Base-by-base conservation (phyloP, 2,113 vertebrate species). In the Zingel zingel region DNA sequence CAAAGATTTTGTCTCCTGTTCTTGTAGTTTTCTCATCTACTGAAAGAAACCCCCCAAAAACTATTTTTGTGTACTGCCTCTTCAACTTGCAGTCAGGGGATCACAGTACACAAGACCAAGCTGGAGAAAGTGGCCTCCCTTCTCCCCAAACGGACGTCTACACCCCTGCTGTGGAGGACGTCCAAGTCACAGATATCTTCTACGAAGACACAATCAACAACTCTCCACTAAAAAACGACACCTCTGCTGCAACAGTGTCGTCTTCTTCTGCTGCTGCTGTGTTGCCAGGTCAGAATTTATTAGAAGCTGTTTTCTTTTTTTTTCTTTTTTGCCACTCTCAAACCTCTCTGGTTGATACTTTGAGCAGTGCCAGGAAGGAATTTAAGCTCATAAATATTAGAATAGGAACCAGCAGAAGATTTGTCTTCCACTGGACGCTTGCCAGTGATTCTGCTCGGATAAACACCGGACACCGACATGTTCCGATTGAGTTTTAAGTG, bases 181-280 rank as follows among this genome's bases (percentile, higher is more conserved):
- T 88, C 39, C 69, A 90, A 19, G 88, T 94, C 79, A 93, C 95
- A 13, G 93, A 95, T 6, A 16, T 93, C 82, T 94, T 94, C 90
- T 93, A 92, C 69, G 91, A 95, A 82, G 93, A 94, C 82, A 36
- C 81, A 1, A 58, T 90, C 21, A 83, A 74, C 90, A 70, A 19
- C 58, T 47, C 88, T 53, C 75, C 80, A 7, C 23, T 61, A 9
- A 84, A 90, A 66, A 54, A 62, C 78, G 18, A 61, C 54, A 64
- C 59, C 15, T 51, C 80, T 19, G n/a, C 79, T 18, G 45, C 77
- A 21, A 30, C 71, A 5, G 51, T 11, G 4, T 50, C 74, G 18
- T n/a, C 74, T 58, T 36, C 56, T 14, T 30, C 51, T 33, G 33
- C 36, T 18, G 62, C 54, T 51, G 30, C 74, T 27, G 56, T 39